A percentile compares a stretch with the other conserved stretches of the same genome.
Conservation (phyloP, 2,113 vertebrate genomes). For the Mola mola region DNA sequence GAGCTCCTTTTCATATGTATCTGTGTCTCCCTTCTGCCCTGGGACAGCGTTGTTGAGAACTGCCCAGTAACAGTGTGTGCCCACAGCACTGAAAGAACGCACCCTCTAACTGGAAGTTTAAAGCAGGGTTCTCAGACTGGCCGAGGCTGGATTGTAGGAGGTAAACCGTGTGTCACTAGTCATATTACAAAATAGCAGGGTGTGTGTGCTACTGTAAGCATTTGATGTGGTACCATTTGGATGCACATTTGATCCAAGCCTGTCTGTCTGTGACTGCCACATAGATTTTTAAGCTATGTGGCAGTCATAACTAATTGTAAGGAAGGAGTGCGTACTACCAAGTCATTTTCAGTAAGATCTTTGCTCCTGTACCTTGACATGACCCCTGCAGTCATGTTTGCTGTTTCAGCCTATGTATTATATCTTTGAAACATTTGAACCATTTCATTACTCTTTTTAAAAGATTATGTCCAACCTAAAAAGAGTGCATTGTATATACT, state of each 20-base stretch:
- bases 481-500: neutral
- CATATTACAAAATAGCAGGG: conserved; percentile 62
- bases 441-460: conserved; percentile 3
- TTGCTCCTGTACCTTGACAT: neutral
- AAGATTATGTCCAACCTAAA: neutral
- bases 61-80: conserved; percentile 25
- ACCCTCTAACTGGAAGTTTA: conserved; percentile 37
- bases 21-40: conserved; percentile 31
- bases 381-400: neutral
- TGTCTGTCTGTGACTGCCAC: conserved; percentile 19
- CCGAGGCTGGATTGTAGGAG: conserved; percentile 45
- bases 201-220: conserved; percentile 17
- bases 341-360: neutral
- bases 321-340: neutral
- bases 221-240: conserved; percentile 55
- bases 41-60: conserved; percentile 19
- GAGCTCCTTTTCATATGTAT: conserved; percentile 64
- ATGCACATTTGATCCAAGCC: conserved; percentile 23
- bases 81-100: conserved; percentile 29
- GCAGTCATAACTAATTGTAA: too few relatives aligned
- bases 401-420: neutral
- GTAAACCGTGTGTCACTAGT: conserved; percentile 50
- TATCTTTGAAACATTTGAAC: conserved; percentile 4
- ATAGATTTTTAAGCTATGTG: too few relatives aligned
- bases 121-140: conserved; percentile 19